These are phyloP conservation scores for Antitype chi DNA, from an alignment of 2,888 invertebrate species.

Conservation along the genomic window DNA sequence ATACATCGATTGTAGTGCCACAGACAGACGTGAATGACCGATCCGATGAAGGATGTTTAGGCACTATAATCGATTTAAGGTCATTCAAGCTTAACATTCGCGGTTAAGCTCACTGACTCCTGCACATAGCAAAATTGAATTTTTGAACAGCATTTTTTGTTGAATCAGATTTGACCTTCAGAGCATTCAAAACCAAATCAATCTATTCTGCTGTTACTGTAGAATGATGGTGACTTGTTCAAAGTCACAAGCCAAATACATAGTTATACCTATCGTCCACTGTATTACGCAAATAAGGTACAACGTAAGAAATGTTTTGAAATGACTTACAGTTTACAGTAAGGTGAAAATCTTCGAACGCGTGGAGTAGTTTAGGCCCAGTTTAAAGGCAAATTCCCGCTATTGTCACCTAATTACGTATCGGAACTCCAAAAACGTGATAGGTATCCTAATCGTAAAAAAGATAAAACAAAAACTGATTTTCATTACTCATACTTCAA, in stretches of 20 bases:
- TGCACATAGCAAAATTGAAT: neutral
- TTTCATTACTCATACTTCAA: neutral
- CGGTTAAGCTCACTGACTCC: neutral
- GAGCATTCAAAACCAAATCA: neutral
- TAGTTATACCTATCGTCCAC: neutral
- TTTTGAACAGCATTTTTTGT: constrained; percentile 1
- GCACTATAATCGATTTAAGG: constrained; percentile 6
- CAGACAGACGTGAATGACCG: constrained; percentile 19
- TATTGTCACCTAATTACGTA: neutral
- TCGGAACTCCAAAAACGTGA: neutral
- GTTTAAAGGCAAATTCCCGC: neutral
- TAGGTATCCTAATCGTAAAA: neutral
- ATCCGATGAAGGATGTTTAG: constrained; percentile 13
- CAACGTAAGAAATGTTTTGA: neutral
- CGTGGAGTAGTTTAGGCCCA: neutral
- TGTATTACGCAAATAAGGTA: neutral
- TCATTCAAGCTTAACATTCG: constrained; percentile 8
- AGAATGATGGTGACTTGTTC: neutral
- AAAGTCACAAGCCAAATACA: neutral
- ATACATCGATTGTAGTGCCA: constrained; percentile 19
- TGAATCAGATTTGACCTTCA: neutral
- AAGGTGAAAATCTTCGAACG: neutral
- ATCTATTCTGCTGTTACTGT: neutral
- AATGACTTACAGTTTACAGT: neutral
- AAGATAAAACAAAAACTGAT: no score